Percentiles rank a stretch among this genome's conserved stretches.
Evolutionary conservation across 1,140 invertebrate species (phyloP).

Genomic region (Apis cerana): DNA sequence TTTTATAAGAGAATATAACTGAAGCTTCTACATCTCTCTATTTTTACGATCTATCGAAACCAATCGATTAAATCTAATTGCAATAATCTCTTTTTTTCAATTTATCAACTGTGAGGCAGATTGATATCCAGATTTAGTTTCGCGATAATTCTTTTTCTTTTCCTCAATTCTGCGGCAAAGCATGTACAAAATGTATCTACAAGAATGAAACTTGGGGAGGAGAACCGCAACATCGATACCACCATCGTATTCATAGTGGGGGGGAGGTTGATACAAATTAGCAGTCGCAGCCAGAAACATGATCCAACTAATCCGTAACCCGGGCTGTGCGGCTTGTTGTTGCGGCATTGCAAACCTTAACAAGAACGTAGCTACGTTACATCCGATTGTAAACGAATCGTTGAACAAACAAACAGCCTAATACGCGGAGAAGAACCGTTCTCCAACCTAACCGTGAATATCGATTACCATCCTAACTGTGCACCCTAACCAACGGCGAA

Average conservation of each 20-base stretch:
- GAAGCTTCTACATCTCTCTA: no score
- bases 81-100: no score
- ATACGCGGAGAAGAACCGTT: background rate
- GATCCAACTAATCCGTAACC: background rate
- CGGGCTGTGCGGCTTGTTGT: background rate
- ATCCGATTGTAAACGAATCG: constrained; percentile 11
- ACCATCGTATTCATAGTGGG: background rate
- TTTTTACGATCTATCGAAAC: no score
- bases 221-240: background rate
- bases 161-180: no score
- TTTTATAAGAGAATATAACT: no score
- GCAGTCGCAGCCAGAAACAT: background rate
- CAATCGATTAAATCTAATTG: no score
- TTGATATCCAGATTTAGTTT: no score
- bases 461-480: background rate
- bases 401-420: background rate
- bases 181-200: background rate
- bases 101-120: no score
- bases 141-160: no score
- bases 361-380: constrained; percentile 5
- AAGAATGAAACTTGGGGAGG: background rate
- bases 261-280: background rate
- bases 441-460: background rate
- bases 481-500: background rate
- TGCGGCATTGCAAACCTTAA: background rate